Evolutionary conservation across 1,140 invertebrate species (phyloP).

Genomic region (Brachionus angularis): DNA sequence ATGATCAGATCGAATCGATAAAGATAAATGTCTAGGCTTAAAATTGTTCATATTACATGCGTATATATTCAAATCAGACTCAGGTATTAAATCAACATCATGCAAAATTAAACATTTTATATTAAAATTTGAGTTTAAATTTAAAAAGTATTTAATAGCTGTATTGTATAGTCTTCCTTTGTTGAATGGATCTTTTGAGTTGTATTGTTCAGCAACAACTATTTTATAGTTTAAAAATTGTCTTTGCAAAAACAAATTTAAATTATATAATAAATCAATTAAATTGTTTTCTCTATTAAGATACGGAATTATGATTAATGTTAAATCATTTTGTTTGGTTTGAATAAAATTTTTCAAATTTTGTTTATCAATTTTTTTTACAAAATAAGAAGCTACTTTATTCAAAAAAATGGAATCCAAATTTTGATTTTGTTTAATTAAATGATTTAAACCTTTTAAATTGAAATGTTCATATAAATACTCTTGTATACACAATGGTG

Average conservation of each 20-base stretch:
- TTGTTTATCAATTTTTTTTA: background rate
- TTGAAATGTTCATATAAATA: background rate
- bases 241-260: conserved; percentile 79
- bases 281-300: conserved; percentile 75
- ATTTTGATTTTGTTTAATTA: background rate
- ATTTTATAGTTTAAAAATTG: conserved; percentile 84
- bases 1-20: background rate
- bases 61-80: conserved; percentile 81
- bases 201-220: conserved; percentile 77
- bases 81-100: conserved; percentile 84
- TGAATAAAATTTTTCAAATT: conserved; percentile 9
- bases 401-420: too few species aligned
- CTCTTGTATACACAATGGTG: conserved; percentile 14
- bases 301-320: conserved; percentile 74
- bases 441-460: background rate
- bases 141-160: conserved; percentile 14
- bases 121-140: conserved; percentile 39
- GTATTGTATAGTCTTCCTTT: conserved; percentile 40
- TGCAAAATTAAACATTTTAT: conserved; percentile 77
- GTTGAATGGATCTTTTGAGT: conserved; percentile 11
- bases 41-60: conserved; percentile 77
- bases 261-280: conserved; percentile 72
- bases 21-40: conserved; percentile 34
- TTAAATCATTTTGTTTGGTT: background rate
- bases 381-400: background rate